Base-by-base conservation (phyloP, 2,797 vertebrate species). In the Oreochromis mossambicus region DNA sequence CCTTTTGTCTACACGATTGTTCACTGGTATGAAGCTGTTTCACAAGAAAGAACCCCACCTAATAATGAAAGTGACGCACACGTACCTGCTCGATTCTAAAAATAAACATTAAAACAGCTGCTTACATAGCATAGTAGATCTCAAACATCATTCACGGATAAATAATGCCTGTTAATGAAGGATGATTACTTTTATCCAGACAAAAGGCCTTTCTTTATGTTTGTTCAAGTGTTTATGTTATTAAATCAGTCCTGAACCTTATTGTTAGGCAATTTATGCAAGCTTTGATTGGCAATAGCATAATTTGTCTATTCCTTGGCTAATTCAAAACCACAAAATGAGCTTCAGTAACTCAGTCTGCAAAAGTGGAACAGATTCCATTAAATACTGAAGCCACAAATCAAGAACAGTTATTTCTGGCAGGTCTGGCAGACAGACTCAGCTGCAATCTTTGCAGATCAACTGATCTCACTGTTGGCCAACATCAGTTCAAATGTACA, bases 271-370 rank as follows among this genome's bases (percentile, higher is more conserved):
- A 51, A 19, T 51, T 51, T n/a, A n/a, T 51, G 0, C 9, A 10
- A 51, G 9, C 2, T 51, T 51, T 51, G 50, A n/a, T n/a, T 51
- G 50, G 19, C 1, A 5, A n/a, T 0, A n/a, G 9, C 50, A n/a
- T 51, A 1, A 51, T 51, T 51, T 51, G 50, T 51, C 0, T 0
- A 51, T 51, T 51, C 1, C 9, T n/a, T 51, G 50, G 19, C 50
- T 24, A 24, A 24, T 24, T 24, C 50, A 51, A 51, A 51, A 19
- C 50, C 9, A 51, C 9, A 1, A n/a, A n/a, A 51, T 51, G 50
- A 51, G 50, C 19, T 51, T 51, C 50, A n/a, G 19, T 51, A n/a
- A 51, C 19, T n/a, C 19, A n/a, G 46, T 48, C 17, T 51, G 50
- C 19, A 51, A 51, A 11, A 51, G 19, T 51, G 50, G 9, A 51